phyloP scores from a whole-genome alignment of 2,888 invertebrate genomes.

The Trachelus stipa region DNA sequence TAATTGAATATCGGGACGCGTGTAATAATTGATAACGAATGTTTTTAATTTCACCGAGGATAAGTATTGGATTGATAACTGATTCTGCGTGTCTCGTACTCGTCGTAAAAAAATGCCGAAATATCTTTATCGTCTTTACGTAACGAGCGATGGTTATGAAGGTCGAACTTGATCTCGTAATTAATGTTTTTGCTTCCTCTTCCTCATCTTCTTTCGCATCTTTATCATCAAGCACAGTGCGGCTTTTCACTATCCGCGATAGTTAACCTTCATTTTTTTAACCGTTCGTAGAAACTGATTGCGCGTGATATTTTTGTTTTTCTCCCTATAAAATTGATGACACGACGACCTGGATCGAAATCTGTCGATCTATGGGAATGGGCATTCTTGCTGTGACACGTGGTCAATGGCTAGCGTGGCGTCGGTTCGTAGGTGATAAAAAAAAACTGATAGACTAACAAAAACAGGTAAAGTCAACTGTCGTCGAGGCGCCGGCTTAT shows the following conservation, averaged over 20 bases:
- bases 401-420: not conserved
- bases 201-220: not conserved
- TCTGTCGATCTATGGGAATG: not conserved
- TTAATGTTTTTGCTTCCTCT: not conserved
- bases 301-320: not conserved
- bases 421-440: not conserved
- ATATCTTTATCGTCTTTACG: not conserved
- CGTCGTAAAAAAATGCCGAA: not conserved
- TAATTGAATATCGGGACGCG: not conserved
- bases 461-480: not conserved
- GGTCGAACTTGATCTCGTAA: not conserved
- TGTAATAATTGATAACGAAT: not conserved
- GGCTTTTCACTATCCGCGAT: not conserved
- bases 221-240: not conserved
- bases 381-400: not conserved
- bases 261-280: not conserved
- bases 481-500: not conserved
- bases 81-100: not conserved
- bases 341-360: not conserved
- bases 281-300: not conserved
- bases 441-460: not conserved
- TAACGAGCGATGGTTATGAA: not conserved
- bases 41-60: not conserved
- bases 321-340: not conserved
- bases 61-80: not conserved